Conservation (phyloP, 1,140 invertebrate genomes). For the Ylistrum balloti region DNA sequence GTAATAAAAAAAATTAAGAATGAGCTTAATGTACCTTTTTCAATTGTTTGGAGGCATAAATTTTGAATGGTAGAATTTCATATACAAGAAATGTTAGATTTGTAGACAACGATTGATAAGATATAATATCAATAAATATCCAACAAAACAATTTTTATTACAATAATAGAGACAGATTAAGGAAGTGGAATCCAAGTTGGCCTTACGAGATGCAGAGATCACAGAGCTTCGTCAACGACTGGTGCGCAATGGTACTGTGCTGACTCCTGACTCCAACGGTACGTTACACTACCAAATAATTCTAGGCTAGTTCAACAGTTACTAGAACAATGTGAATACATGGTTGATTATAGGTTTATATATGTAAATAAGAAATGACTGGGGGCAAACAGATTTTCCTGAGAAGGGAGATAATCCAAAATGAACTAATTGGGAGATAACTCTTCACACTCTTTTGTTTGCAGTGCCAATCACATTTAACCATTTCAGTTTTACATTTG, state of each 20-base stretch:
- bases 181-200: slow-evolving; percentile 78
- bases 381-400: no score
- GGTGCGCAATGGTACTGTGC: slow-evolving; percentile 77
- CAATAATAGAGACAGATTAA: slow-evolving; percentile 77
- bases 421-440: not conserved
- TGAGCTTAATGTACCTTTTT: no score
- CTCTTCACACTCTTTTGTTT: not conserved
- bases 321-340: no score
- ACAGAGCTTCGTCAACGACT: slow-evolving; percentile 77
- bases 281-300: slow-evolving; percentile 44
- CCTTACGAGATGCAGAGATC: slow-evolving; percentile 79
- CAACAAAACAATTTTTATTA: no score
- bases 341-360: no score
- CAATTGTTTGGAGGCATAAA: no score
- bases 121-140: no score
- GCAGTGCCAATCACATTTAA: not conserved
- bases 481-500: not conserved
- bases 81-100: no score
- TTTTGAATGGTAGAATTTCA: no score
- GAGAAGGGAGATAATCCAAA: not conserved
- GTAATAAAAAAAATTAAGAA: not conserved
- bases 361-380: no score
- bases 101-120: no score
- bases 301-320: slow-evolving; percentile 13
- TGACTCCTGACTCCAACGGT: slow-evolving; percentile 72